Percentiles rank a stretch among this genome's conserved stretches.
Conservation (phyloP, 2,113 vertebrate genomes). For the Psettodes erumei region DNA sequence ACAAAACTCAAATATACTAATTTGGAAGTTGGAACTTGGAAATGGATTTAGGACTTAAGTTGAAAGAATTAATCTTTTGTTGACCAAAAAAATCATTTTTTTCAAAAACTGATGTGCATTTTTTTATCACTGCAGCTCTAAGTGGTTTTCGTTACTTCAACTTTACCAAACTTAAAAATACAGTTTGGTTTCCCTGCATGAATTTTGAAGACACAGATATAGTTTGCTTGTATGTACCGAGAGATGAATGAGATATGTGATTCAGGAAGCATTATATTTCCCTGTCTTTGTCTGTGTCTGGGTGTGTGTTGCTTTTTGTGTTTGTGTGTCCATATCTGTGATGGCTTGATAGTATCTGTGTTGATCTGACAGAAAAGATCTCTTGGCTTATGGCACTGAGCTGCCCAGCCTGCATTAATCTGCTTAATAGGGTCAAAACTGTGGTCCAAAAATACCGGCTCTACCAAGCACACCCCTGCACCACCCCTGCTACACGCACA, state of each 20-base stretch:
- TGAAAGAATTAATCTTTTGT: background rate
- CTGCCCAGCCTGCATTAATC: slow-evolving; percentile 77
- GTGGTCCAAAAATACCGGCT: slow-evolving; percentile 67
- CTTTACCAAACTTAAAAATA: background rate
- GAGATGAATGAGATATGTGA: background rate
- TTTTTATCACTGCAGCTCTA: background rate
- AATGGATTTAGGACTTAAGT: background rate
- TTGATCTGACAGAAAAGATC: slow-evolving; percentile 75
- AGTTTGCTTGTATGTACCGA: background rate
- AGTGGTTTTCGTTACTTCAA: background rate
- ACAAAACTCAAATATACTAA: background rate
- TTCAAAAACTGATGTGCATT: too few species aligned
- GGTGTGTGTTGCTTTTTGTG: background rate
- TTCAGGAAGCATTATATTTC: background rate
- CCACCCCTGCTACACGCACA: too few species aligned
- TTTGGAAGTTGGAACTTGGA: too few species aligned
- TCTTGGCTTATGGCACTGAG: slow-evolving; percentile 77
- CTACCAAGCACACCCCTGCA: too few species aligned
- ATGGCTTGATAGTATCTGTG: slow-evolving; percentile 65
- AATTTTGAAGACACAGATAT: background rate
- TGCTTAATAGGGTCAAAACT: slow-evolving; percentile 76
- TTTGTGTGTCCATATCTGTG: slow-evolving; percentile 41
- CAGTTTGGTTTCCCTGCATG: background rate
- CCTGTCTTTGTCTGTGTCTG: background rate
- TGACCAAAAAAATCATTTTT: background rate